Evolutionary conservation across 2,888 invertebrate species (phyloP).

Genomic region (Thymelicus sylvestris): DNA sequence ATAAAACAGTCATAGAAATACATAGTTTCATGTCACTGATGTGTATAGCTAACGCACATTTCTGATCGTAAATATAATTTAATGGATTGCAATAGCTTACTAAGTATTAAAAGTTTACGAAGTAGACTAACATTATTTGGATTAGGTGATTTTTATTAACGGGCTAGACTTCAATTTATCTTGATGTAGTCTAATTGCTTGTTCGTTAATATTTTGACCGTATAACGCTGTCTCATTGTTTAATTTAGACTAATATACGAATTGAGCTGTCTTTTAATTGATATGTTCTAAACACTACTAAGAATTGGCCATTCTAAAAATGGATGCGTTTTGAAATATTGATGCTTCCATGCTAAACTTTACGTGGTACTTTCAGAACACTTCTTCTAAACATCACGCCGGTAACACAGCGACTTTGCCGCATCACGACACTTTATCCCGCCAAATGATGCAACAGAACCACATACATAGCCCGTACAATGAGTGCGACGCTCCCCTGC

Average conservation of each 20-base stretch:
- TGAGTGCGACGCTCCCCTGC: conserved; percentile 76
- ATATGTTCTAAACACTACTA: conserved; percentile 22
- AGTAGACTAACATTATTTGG: conserved; percentile 5
- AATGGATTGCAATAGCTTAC: too few relatives aligned
- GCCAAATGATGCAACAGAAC: conserved; percentile 75
- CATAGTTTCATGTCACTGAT: too few relatives aligned
- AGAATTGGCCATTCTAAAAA: not conserved
- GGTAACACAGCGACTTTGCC: conserved; percentile 87
- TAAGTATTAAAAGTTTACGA: too few relatives aligned
- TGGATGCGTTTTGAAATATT: not conserved
- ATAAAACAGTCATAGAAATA: too few relatives aligned
- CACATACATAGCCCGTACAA: conserved; percentile 83
- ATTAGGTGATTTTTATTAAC: conserved; percentile 13
- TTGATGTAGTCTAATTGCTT: conserved; percentile 23
- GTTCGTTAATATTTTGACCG: conserved; percentile 32
- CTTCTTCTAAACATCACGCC: conserved; percentile 92
- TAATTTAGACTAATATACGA: conserved; percentile 29
- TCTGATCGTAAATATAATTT: too few relatives aligned
- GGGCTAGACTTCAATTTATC: conserved; percentile 21
- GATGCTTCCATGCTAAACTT: not conserved
- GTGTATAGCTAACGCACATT: too few relatives aligned
- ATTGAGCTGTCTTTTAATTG: conserved; percentile 48
- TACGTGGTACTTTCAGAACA: conserved; percentile 86
- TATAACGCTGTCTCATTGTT: conserved; percentile 24
- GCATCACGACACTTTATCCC: conserved; percentile 86